These are phyloP conservation scores for Tricholauxania praeusta DNA, from an alignment of 2,888 invertebrate species.

Conservation along the genomic window DNA sequence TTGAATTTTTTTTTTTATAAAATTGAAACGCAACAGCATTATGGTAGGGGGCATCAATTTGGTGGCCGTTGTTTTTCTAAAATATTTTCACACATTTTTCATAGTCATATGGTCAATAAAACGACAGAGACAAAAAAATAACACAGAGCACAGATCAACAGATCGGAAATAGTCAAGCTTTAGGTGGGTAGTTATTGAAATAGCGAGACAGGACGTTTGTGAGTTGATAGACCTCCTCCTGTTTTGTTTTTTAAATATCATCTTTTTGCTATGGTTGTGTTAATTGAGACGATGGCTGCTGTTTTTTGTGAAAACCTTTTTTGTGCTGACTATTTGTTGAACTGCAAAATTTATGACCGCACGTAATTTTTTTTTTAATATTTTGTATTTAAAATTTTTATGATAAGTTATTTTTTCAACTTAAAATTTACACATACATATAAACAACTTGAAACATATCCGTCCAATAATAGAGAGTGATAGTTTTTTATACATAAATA, in stretches of 20 bases:
- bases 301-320: constrained; percentile 36
- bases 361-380: constrained; percentile 27
- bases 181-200: constrained; percentile 1
- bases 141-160: constrained; percentile 1
- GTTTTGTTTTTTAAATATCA: constrained; percentile 29
- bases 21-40: too few relatives aligned
- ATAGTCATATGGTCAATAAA: constrained; percentile 57
- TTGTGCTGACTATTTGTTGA: constrained; percentile 27
- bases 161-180: constrained; percentile 8
- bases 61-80: constrained; percentile 46
- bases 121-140: constrained; percentile 28
- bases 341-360: constrained; percentile 37
- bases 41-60: constrained; percentile 25
- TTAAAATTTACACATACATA: not conserved
- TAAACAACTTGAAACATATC: constrained; percentile 29
- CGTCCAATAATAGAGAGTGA: constrained; percentile 38
- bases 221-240: constrained; percentile 48
- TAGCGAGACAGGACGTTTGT: constrained; percentile 33
- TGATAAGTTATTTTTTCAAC: constrained; percentile 29
- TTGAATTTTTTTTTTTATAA: not conserved
- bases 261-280: constrained; percentile 22
- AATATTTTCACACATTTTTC: constrained; percentile 67
- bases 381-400: constrained; percentile 42
- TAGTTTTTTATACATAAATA: not conserved
- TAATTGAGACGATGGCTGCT: constrained; percentile 25